A percentile compares a stretch with the other conserved stretches of the same genome.
Conservation (phyloP, 2,797 vertebrate genomes). For the Pangasius krempfi region DNA sequence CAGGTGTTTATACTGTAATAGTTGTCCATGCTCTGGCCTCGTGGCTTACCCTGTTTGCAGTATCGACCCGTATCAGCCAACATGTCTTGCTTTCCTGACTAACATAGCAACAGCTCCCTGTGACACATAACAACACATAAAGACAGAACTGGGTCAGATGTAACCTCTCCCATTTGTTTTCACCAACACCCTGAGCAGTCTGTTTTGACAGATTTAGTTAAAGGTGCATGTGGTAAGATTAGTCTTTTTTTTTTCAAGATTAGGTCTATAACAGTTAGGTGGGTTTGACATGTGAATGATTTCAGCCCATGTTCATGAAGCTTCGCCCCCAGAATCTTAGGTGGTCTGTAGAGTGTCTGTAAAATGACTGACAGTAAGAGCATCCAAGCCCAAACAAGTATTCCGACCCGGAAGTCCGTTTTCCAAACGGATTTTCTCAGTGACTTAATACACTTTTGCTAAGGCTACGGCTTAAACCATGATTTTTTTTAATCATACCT, state of each 20-base stretch:
- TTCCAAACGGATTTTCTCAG: neutral
- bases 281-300: neutral
- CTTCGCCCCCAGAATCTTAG: neutral
- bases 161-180: slow-evolving; percentile 8
- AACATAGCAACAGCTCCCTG: neutral
- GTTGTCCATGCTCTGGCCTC: neutral
- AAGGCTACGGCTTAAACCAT: neutral
- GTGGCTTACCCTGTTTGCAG: slow-evolving; percentile 28
- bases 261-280: neutral
- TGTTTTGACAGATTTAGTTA: slow-evolving; percentile 6
- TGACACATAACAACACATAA: slow-evolving; percentile 24
- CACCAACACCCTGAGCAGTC: neutral
- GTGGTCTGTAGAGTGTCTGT: neutral
- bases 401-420: neutral
- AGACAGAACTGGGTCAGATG: neutral
- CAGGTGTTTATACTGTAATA: neutral
- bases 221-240: neutral
- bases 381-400: neutral
- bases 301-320: neutral
- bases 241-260: neutral
- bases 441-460: neutral
- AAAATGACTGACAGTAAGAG: neutral
- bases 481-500: neutral
- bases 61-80: neutral
- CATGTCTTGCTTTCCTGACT: slow-evolving; percentile 2